A percentile compares a stretch with the other conserved stretches of the same genome.
These are phyloP conservation scores for Charina bottae DNA, from an alignment of 2,113 vertebrate species.

Conservation along the genomic window DNA sequence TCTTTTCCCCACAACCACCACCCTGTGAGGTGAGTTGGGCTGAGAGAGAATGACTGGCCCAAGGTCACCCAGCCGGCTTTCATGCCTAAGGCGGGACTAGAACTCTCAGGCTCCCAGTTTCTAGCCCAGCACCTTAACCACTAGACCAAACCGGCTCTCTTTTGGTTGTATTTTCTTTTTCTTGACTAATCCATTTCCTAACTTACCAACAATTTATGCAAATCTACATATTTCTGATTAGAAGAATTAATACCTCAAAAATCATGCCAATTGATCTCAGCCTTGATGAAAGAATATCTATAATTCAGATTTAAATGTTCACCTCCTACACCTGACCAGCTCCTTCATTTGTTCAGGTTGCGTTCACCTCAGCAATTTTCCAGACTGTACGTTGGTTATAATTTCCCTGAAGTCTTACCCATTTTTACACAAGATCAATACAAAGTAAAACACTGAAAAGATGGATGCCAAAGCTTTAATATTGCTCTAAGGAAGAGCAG, in stretches of 20 bases:
- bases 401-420: not conserved
- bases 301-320: not conserved
- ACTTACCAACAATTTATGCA: not conserved
- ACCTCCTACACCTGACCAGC: not conserved
- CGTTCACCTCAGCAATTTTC: not conserved
- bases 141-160: no score
- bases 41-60: no score
- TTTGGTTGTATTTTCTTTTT: not conserved
- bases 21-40: no score
- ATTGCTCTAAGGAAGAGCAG: not conserved
- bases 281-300: not conserved
- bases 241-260: not conserved
- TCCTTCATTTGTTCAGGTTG: not conserved
- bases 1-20: no score
- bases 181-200: slow-evolving; percentile 1
- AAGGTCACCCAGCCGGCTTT: no score
- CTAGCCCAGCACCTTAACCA: no score
- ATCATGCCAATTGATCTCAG: slow-evolving; percentile 31
- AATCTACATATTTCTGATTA: slow-evolving; percentile 1
- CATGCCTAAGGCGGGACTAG: no score
- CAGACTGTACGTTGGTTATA: not conserved
- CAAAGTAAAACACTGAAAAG: not conserved
- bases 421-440: not conserved
- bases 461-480: not conserved
- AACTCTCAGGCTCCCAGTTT: no score